Base-by-base conservation (phyloP, 1,140 invertebrate genomes). In the Chrysoperla carnea region DNA sequence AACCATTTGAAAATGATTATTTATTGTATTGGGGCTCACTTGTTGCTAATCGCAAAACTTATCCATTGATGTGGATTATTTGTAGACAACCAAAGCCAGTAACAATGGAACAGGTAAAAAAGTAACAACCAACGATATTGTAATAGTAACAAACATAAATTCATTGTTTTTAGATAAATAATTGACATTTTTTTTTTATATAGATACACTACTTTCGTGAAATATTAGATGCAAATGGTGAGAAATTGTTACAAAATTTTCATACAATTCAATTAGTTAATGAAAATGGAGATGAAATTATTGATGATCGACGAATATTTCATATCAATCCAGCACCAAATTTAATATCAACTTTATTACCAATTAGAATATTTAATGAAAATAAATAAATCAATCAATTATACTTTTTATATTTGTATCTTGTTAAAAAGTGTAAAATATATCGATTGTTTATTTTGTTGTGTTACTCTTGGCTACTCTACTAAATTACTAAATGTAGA, bases 1-100 rank as follows among this genome's bases (percentile, higher is more conserved):
- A 63, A 8, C 59, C 69, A 46, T 72, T 75, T 44, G 55, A 50
- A 6, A 52, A 64, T 42, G 71, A 73, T 52, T 81, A 76, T 50
- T 84, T 80, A 52, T 56, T 78, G 1, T 88, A 88, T 51, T 64
- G 70, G 53, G 84, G 84, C 0, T 72, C 54, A 8, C 51, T 63
- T 3, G 51, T 41, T 6, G 58, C 59, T 1, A 41, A 45, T 4
- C 40, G 45, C n/a, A 55, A 52, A 39, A 35, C 48, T 8, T 57
- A 63, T 50, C 46, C 46, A 23, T 47, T 61, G 12, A 29, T 59
- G 6, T 63, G 61, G 61, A 42, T 63, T 9, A 55, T 62, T 29
- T 46, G 51, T 15, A 45, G 61, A 29, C 39, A 52, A 37, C 55
- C 58, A 1, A 48, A 60, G 4, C 52, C 54, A 2, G 47, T 61